These are phyloP conservation scores for Ramphastos sulfuratus DNA, from an alignment of 2,113 vertebrate species.

Conservation along the genomic window DNA sequence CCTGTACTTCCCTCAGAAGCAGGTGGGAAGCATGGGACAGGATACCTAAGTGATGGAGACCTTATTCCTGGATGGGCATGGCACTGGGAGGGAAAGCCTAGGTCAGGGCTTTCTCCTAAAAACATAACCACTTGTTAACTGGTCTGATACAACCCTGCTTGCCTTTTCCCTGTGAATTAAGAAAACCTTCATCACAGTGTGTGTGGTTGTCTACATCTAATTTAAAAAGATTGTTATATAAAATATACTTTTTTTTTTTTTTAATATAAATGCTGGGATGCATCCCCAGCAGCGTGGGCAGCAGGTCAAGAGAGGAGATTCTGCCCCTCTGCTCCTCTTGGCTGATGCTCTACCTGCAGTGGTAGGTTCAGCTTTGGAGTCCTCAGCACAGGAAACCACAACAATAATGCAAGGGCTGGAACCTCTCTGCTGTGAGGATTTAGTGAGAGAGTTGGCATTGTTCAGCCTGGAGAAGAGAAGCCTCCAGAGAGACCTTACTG, in stretches of 20 bases:
- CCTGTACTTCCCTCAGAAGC: background rate
- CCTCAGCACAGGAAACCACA: no score
- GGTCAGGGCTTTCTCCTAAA: no score
- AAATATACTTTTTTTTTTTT: background rate
- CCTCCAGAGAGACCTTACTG: background rate
- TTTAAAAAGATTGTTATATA: no score
- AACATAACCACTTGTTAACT: rapidly evolving
- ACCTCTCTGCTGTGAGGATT: no score
- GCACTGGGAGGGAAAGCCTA: rapidly evolving
- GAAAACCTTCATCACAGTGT: background rate
- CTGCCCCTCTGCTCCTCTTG: background rate
- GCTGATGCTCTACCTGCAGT: no score
- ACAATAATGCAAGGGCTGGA: no score
- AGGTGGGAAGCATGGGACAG: rapidly evolving
- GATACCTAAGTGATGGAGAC: rapidly evolving
- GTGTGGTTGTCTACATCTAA: background rate
- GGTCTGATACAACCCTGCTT: no score
- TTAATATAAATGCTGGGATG: background rate
- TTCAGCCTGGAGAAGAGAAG: background rate
- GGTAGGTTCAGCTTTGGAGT: no score
- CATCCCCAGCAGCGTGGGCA: background rate
- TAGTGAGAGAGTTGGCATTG: no score
- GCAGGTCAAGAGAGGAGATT: background rate
- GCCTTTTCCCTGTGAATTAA: background rate
- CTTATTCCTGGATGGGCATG: background rate